Evolutionary conservation across 2,888 invertebrate species (phyloP).

Genomic region (Abrostola tripartita): DNA sequence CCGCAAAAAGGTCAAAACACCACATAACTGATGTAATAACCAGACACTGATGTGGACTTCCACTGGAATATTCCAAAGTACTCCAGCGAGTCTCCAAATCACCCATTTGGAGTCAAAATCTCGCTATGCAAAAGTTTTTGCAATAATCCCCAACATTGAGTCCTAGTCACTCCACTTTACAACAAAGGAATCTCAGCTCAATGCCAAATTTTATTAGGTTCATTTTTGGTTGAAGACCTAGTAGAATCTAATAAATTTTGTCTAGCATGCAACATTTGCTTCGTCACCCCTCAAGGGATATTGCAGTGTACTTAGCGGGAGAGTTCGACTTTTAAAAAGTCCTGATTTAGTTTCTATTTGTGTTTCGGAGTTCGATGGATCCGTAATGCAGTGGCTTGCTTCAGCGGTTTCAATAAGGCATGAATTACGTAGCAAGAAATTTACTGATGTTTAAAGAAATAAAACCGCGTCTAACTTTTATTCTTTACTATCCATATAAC

Average conservation of each 20-base stretch:
- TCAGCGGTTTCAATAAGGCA: constrained; percentile 4
- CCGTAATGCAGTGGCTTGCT: constrained; percentile 12
- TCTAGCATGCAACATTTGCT: constrained; percentile 73
- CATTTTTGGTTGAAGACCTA: constrained; percentile 34
- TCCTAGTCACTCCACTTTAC: constrained; percentile 52
- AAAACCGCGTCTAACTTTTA: too few relatives aligned
- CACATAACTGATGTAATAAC: constrained; percentile 41
- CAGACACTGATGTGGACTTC: constrained; percentile 34
- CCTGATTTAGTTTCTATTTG: constrained; percentile 52
- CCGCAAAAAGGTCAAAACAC: constrained; percentile 24
- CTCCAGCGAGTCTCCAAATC: constrained; percentile 58
- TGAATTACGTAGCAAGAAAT: constrained; percentile 4
- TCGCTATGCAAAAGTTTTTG: constrained; percentile 66
- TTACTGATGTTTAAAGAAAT: too few relatives aligned
- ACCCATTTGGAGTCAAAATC: constrained; percentile 67
- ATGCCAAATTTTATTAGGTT: constrained; percentile 32
- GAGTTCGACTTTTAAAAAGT: constrained; percentile 54
- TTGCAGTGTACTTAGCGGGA: constrained; percentile 60
- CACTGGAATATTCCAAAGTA: constrained; percentile 48
- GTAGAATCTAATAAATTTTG: constrained; percentile 69
- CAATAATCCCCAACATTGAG: constrained; percentile 65
- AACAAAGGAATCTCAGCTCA: constrained; percentile 36
- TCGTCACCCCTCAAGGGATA: constrained; percentile 71
- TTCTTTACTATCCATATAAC: too few relatives aligned
- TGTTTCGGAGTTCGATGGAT: constrained; percentile 35